These are phyloP conservation scores for Ectemnius cavifrons DNA, from an alignment of 2,888 invertebrate genomes.

Conservation along the genomic window DNA sequence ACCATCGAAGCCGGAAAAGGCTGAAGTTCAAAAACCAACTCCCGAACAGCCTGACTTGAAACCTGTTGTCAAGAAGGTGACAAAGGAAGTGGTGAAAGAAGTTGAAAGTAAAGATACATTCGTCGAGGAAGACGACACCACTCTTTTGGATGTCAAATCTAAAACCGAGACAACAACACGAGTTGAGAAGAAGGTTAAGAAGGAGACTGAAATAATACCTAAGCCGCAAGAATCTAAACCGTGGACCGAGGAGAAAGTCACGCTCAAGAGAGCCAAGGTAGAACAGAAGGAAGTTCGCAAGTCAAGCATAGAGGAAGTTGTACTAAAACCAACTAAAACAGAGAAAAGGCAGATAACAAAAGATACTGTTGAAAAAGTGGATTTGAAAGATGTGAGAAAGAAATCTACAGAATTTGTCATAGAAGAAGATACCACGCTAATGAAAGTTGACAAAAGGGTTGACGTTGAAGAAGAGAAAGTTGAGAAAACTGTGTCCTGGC, in stretches of 20 bases:
- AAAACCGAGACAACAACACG: constrained; percentile 29
- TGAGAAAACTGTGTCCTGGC: constrained; percentile 79
- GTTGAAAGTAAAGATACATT: constrained; percentile 38
- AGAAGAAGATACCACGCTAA: constrained; percentile 58
- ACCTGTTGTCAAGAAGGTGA: constrained; percentile 53
- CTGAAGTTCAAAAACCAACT: constrained; percentile 64
- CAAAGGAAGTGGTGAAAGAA: constrained; percentile 39
- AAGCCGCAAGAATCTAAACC: constrained; percentile 58
- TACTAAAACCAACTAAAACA: constrained; percentile 69
- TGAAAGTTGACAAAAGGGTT: constrained; percentile 57
- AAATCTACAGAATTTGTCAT: constrained; percentile 51
- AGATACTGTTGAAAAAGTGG: constrained; percentile 79
- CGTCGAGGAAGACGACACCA: constrained; percentile 59
- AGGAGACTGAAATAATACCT: constrained; percentile 28
- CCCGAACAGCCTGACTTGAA: constrained; percentile 63
- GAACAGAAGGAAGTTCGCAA: constrained; percentile 63
- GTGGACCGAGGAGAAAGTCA: constrained; percentile 74
- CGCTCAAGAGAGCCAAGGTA: constrained; percentile 67
- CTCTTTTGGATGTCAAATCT: constrained; percentile 50
- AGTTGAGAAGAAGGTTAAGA: constrained; percentile 45
- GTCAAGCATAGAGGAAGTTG: constrained; percentile 65
- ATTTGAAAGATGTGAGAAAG: constrained; percentile 77
- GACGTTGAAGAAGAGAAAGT: constrained; percentile 46
- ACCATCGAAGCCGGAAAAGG: constrained; percentile 80
- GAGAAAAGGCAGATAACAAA: constrained; percentile 55